Percentiles rank a stretch among this genome's conserved stretches.
phyloP scores from a whole-genome alignment of 2,888 invertebrate genomes.

The Leptinotarsa rubiginosa region DNA sequence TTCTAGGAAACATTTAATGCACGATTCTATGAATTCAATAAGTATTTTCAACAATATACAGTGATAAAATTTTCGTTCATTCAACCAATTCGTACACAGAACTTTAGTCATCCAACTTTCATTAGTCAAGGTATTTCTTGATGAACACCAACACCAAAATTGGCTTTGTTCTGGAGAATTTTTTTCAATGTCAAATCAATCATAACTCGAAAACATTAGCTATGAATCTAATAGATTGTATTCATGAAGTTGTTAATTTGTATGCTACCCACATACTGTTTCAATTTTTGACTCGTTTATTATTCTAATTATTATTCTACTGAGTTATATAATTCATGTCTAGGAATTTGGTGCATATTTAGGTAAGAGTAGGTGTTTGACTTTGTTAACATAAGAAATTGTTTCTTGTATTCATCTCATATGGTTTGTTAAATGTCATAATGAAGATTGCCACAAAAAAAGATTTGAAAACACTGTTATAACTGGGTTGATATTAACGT shows the following conservation, averaged over 20 bases:
- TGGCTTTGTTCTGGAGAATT: neutral
- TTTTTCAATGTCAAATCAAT: constrained; percentile 2
- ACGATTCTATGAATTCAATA: too few species aligned
- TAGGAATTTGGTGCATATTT: neutral
- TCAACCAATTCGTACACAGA: too few species aligned
- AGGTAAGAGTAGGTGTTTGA: neutral
- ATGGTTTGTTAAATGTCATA: too few species aligned
- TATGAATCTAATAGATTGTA: neutral
- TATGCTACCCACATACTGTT: constrained; percentile 1
- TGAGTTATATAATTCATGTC: neutral
- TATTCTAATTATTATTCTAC: neutral
- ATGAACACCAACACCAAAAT: too few species aligned
- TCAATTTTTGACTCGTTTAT: neutral
- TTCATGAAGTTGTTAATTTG: neutral
- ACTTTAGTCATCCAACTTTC: too few species aligned
- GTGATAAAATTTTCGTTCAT: too few species aligned
- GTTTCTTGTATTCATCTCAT: too few species aligned
- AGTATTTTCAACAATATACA: too few species aligned
- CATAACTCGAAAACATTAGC: neutral
- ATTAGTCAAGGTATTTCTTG: too few species aligned
- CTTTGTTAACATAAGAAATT: neutral
- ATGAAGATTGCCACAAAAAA: neutral
- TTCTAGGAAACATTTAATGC: too few species aligned
- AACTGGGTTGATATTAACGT: too few species aligned
- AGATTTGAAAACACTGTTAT: too few species aligned